These are phyloP conservation scores for Miniopterus natalensis DNA, from an alignment of 2,113 vertebrate genomes.

Conservation along the genomic window DNA sequence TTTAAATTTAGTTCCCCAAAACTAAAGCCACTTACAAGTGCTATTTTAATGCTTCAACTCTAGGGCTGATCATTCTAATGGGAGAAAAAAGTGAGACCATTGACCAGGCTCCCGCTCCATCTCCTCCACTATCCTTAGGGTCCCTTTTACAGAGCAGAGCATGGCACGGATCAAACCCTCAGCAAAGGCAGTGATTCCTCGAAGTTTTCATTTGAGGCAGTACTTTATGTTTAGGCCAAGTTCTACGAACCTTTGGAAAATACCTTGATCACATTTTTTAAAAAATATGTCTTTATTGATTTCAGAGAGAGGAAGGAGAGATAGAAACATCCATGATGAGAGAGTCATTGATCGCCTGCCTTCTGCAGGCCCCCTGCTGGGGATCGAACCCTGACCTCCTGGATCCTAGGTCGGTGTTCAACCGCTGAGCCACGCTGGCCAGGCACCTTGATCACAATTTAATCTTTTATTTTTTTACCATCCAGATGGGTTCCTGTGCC, in stretches of 20 bases:
- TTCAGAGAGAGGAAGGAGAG: no score
- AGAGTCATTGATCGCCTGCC: no score
- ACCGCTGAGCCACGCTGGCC: no score
- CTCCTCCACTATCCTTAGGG: neutral
- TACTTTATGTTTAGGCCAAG: neutral
- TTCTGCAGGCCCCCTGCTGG: no score
- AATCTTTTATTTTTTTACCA: neutral
- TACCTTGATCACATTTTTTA: neutral
- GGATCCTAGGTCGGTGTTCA: no score
- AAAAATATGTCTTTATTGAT: no score
- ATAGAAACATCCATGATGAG: no score
- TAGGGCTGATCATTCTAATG: neutral
- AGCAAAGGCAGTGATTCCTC: neutral
- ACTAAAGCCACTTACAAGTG: conserved; percentile 8
- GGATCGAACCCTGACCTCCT: no score
- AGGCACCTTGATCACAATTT: neutral
- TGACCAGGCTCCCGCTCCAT: neutral
- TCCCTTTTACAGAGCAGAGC: neutral
- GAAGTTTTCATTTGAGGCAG: neutral
- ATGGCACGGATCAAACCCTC: neutral
- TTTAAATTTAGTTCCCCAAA: neutral
- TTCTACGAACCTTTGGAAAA: neutral
- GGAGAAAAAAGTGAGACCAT: neutral
- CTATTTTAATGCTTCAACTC: neutral
- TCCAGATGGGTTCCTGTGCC: neutral